These are phyloP conservation scores for Leistus spinibarbis DNA, from an alignment of 2,888 invertebrate species.

Conservation along the genomic window DNA sequence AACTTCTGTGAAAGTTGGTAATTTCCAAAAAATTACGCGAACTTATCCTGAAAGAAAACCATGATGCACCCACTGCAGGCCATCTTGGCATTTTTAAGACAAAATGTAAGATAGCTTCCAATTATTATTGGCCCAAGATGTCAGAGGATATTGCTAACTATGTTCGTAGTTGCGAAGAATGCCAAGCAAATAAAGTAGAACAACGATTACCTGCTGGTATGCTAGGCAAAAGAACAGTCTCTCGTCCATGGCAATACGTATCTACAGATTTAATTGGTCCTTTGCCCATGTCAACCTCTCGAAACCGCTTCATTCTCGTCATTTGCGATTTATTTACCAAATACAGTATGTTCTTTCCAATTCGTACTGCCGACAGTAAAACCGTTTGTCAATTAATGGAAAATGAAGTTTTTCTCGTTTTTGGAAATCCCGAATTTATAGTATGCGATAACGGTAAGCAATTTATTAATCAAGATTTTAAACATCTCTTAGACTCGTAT, in stretches of 20 bases:
- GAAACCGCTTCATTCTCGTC: conserved; percentile 35
- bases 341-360: conserved; percentile 23
- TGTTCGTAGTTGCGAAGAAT: conserved; percentile 6
- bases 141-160: conserved; percentile 13
- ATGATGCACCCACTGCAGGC: too few species aligned
- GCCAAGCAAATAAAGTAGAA: too few species aligned
- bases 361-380: conserved; percentile 25
- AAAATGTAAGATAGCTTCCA: too few species aligned
- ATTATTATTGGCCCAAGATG: conserved; percentile 40
- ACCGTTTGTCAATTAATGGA: conserved; percentile 19
- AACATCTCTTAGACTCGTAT: conserved; percentile 27
- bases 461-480: conserved; percentile 29
- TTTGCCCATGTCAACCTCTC: conserved; percentile 26
- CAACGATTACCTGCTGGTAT: too few species aligned
- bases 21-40: too few species aligned
- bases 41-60: too few species aligned
- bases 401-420: conserved; percentile 41
- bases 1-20: too few species aligned
- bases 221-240: too few species aligned
- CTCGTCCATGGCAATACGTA: too few species aligned
- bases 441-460: conserved; percentile 44
- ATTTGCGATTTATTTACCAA: conserved; percentile 38
- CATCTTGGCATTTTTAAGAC: too few species aligned
- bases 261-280: too few species aligned
- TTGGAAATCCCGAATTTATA: conserved; percentile 42